Base-by-base conservation (phyloP, 1,140 invertebrate genomes). In the Calliphora vicina region DNA sequence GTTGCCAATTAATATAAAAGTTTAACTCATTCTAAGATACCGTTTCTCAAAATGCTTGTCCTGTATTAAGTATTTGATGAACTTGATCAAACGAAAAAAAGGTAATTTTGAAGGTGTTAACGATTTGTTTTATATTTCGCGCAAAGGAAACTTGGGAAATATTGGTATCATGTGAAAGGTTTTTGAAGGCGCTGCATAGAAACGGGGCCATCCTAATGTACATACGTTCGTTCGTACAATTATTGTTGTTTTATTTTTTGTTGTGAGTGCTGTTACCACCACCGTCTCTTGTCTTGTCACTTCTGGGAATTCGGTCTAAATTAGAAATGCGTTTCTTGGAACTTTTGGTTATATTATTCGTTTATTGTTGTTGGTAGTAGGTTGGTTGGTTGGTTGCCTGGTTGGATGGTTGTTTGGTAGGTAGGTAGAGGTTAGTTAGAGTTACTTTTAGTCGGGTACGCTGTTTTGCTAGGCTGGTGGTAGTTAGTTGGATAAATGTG, bases 241-340 rank as follows among this genome's bases (percentile, higher is more conserved):
- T 13, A 26, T 35, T 43, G 29, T 29, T 42, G 73, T 42, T 76
- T 0, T 76, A n/a, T 35, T 1, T 35, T 42, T 20, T 10, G 57
- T 67, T 78, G 74, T 43, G 29, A n/a, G 78, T 81, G 80, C 50
- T 83, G 82, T 83, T 83, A 73, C 78, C 74, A 71, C 27, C 61
- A 43, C 61, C 67, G 78, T 73, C 78, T 80, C 78, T 83, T 83
- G 82, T 83, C 82, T 78, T 82, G 87, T 87, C 88, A 88, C 88
- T 89, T 89, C 88, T 89, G 87, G 87, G 88, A 89, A 89, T 81
- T 89, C 86, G 86, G 88, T 88, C 88, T 89, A 89, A 89, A 89
- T 89, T 89, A 89, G 88, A 89, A 89, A 89, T 89, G 87, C 87
- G 88, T 89, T 89, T 89, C 88, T 89, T 87, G 88, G 88, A 89